Evolutionary conservation across 2,888 invertebrate genomes (phyloP).

Genomic region (Epistrophella euchroma): DNA sequence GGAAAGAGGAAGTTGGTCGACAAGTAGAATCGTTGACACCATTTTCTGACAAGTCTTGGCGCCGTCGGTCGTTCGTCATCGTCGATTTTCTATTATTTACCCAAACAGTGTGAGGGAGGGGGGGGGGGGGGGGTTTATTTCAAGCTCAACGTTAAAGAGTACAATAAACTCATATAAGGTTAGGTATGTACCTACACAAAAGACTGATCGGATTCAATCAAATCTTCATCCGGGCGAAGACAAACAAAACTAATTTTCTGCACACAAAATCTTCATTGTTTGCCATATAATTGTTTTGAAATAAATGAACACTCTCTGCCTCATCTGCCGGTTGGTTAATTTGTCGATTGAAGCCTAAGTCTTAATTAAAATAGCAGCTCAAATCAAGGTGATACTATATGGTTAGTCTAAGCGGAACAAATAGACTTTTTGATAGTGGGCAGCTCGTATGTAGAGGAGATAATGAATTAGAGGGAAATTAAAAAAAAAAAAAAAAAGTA

Average conservation of each 20-base stretch:
- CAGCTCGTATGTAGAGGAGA: not conserved
- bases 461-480: constrained; percentile 1
- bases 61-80: not conserved
- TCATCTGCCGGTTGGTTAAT: constrained; percentile 16
- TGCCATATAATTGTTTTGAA: constrained; percentile 22
- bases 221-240: constrained; percentile 22
- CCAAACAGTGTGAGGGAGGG: not conserved
- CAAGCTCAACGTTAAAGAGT: not conserved
- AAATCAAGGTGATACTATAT: constrained; percentile 12
- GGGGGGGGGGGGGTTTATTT: no score
- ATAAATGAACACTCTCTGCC: constrained; percentile 5
- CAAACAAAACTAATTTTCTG: not conserved
- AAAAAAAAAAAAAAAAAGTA: not conserved
- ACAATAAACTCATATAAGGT: not conserved
- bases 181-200: no score
- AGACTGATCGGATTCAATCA: constrained; percentile 27
- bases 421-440: constrained; percentile 9
- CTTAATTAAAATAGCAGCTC: constrained; percentile 28
- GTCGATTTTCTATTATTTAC: not conserved
- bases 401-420: not conserved
- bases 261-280: not conserved
- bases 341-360: constrained; percentile 16
- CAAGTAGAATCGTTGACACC: constrained; percentile 26
- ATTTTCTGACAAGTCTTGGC: constrained; percentile 13
- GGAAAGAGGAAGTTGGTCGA: no score